Base-by-base conservation (phyloP, 1,140 invertebrate species). In the Pseudachorutes palmiensis region DNA sequence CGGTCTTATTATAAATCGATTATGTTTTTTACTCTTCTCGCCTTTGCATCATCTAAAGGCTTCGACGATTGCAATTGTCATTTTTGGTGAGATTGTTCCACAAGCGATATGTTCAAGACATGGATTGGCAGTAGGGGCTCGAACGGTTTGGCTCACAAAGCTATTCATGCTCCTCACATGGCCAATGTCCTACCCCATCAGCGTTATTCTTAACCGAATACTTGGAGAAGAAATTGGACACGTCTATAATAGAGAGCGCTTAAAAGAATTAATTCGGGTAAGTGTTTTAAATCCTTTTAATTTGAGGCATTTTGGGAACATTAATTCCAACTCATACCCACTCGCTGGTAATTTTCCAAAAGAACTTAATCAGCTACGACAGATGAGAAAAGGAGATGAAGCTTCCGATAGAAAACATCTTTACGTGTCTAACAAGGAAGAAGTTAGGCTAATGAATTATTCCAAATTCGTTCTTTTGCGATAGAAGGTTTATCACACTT, bases 161-260 rank as follows among this genome's bases (percentile, higher is more conserved):
- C 80, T 93, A 26, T 94, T 98, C 59, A 98, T 99, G 94, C 78
- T 88, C 0, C 69, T 98, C 19, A 99, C 97, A 1, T 94, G 90
- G 64, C 94, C 94, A 0, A 78, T 98, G 19, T 91, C 94, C 31
- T 98, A 88, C 79, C 95, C 96, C 0, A 90, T 97, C 49, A 94
- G 92, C 75, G 89, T 90, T 70, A 76, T 97, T 22, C 81, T 99
- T 66, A 94, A 92, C 77, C 82, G 83, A 65, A 76, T 94, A 64
- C 83, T 98, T 1, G 95, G 97, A 0, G 91, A 93, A 79, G 96
- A 99, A 82, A 96, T 99, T 66, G 95, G 94, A 24, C 92, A 90
- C 76, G 92, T 96, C 1, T 99, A 98, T 80, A 96, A 95, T 76
- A 83, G 96, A 66, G 95, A 98, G 78, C 84, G 95, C 28, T 82